Conservation (phyloP, 2,888 invertebrate species). For the Ornithoptera alexandrae region DNA sequence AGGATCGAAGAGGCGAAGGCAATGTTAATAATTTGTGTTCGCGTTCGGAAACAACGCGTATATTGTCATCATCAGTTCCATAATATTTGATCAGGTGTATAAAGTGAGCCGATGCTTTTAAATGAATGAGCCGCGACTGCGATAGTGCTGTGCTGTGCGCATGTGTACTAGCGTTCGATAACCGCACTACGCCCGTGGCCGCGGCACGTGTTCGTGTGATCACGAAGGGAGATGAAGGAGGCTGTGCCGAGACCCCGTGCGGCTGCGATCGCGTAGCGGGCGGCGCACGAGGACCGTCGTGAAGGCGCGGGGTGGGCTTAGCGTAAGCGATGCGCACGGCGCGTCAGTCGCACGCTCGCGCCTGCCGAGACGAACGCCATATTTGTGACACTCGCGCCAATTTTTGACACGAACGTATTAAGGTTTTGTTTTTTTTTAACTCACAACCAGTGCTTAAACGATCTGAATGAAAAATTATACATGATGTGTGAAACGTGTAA, state of each 20-base stretch:
- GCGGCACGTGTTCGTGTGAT: constrained; percentile 63
- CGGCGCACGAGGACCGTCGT: constrained; percentile 32
- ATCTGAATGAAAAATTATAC: constrained; percentile 45
- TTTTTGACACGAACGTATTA: constrained; percentile 42
- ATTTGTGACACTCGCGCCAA: constrained; percentile 48
- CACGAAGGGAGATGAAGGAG: constrained; percentile 56
- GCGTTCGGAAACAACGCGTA: constrained; percentile 56
- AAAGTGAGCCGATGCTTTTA: constrained; percentile 51
- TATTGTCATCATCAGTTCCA: constrained; percentile 57
- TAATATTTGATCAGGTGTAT: constrained; percentile 77
- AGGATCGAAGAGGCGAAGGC: constrained; percentile 26
- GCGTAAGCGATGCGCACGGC: constrained; percentile 37
- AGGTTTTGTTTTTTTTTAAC: constrained; percentile 41
- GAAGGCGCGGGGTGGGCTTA: constrained; percentile 48
- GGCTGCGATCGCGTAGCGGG: constrained; percentile 36
- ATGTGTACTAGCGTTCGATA: constrained; percentile 75
- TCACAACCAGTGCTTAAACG: constrained; percentile 41
- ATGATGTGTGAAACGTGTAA: constrained; percentile 48
- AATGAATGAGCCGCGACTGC: constrained; percentile 65
- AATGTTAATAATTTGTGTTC: constrained; percentile 52
- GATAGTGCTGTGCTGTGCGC: constrained; percentile 59
- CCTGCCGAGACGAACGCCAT: constrained; percentile 54
- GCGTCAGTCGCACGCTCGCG: constrained; percentile 68
- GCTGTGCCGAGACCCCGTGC: constrained; percentile 50
- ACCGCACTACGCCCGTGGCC: constrained; percentile 65